Evolutionary conservation across 2,888 invertebrate genomes (phyloP), one percentile per base, ranked within the genome.

Genomic region (Oxyteleia sp.): DNA sequence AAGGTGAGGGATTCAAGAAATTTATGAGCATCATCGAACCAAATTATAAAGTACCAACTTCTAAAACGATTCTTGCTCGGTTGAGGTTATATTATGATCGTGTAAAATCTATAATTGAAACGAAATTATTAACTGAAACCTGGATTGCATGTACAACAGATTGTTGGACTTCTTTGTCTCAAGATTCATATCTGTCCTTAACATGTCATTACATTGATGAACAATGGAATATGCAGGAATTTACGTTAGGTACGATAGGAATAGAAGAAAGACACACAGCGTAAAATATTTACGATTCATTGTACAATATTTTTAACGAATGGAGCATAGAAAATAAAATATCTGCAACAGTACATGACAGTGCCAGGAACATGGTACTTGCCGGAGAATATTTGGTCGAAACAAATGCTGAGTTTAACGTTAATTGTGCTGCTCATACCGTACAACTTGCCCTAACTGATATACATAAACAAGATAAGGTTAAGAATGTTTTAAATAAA

Each of bases 251-350:
- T 11, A 72, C 51, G 7, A 4, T 51, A 11, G 18, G 16, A 4
- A 41, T 38, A 16, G 69, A 69, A 11, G 38, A 43, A 4, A 18
- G 64, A 35, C 75, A 64, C 26, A 64, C 75, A 2, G 35, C 75
- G 2, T 47, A 55, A 26, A 64, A 64, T 47, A 47, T 75, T n/a
- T 20, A 35, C 1, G 23, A 69, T 47, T 4, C 35, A n/a, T 13
- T 51, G 8, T 4, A 15, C 11, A 16, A n/a, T 51, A 5, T 75
- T 13, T 64, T 64, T 13, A 38, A 18, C n/a, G 53, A 74, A 0
- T 74, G 63, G 63, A n/a, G n/a, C 11, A 63, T 74, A 35, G 4
- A 23, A 55, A n/a, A 63, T 16, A 53, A 63, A 63, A 26, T 74
- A 2, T 8, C 16, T 4, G 64, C 55, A 5, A 38, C 64, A 1